Base-by-base conservation (phyloP, 2,113 vertebrate genomes). In the Sylvietta virens region DNA sequence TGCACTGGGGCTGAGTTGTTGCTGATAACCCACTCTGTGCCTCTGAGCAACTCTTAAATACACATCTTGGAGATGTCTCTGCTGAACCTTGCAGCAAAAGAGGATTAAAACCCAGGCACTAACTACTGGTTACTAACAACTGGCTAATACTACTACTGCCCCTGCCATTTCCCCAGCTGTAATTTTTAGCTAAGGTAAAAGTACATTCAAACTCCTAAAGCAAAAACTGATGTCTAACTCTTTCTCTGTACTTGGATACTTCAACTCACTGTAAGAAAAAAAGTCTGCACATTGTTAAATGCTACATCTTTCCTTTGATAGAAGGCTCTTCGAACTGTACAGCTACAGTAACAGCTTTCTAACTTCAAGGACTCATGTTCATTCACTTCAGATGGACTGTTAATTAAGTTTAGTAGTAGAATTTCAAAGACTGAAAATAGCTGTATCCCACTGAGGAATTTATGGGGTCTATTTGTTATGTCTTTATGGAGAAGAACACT, bases 381-480 rank as follows among this genome's bases (percentile, higher is more conserved):
- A 72, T 90, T 94, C 65, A 90, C 89, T 94, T 97, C 84, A 94
- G 92, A 96, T 69, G 72, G 86, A 95, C 90, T 95, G 77, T 91
- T 97, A 95, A 96, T 94, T 95, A 95, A 97, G 67, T 94, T 95
- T 90, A 94, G 82, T 81, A 94, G 96, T 90, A 93, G 73, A 94
- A 96, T 96, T 88, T 93, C 95, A 96, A 97, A 97, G 89, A 97
- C 80, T 94, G 87, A 94, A 97, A 97, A 97, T 74, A 89, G 91
- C 81, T 57, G 6, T 64, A 85, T 78, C 47, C 67, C 79, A 78
- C 7, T 19, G 11, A 67, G 88, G 65, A 97, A 96, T 96, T 94
- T 82, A 97, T 95, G 78, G 50, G 35, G 91, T 56, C 84, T 78
- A 61, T 70, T 93, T 97, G 95, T 97, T 86, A 71, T 90, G 92